phyloP scores from a whole-genome alignment of 2,113 vertebrate species.

The Odocoileus virginianus region DNA sequence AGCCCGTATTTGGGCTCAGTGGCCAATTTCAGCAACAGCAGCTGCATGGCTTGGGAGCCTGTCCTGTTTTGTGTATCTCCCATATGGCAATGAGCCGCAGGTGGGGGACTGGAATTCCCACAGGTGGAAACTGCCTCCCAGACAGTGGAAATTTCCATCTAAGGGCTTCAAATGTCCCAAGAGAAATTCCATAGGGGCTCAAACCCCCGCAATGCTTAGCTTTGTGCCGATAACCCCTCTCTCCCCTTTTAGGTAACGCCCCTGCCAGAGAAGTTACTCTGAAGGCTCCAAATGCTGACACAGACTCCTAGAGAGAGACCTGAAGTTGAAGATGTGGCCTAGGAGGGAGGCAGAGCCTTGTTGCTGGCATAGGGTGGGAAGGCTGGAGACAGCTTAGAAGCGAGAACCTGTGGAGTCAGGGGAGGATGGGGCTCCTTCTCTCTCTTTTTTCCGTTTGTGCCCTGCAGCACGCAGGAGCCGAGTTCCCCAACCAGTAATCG shows the following conservation, averaged over 20 bases:
- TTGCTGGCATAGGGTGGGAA: neutral
- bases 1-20: neutral
- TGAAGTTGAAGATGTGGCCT: neutral
- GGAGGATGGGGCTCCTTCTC: neutral
- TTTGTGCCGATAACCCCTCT: neutral
- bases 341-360: neutral
- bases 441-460: neutral
- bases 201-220: neutral
- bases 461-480: neutral
- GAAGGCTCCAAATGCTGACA: neutral
- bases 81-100: fast-evolving
- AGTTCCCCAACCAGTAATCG: neutral
- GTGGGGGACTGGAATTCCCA: neutral
- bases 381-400: neutral
- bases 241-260: neutral
- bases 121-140: neutral
- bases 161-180: neutral
- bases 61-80: neutral
- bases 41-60: neutral
- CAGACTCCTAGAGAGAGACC: neutral
- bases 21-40: neutral
- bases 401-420: neutral
- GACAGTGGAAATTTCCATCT: neutral
- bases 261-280: fast-evolving
- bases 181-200: neutral